Base-by-base conservation (phyloP, 2,113 vertebrate genomes). In the Sisor rabdophorus region DNA sequence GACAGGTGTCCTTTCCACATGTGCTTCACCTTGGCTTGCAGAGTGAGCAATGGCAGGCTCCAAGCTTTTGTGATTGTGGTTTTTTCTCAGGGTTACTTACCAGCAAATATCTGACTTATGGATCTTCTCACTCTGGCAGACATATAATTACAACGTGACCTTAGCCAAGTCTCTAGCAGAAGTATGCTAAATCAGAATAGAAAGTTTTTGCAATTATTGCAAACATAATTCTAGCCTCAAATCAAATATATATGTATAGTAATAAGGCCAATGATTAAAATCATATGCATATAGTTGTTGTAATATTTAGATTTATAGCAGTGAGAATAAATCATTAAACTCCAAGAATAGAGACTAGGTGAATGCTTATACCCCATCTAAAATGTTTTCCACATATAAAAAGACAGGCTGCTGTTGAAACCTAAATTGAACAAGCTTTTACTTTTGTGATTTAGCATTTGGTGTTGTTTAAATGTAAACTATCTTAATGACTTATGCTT, bases 41-140 rank as follows among this genome's bases (percentile, higher is more conserved):
- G 71, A 76, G 77, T 82, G 80, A 79, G 22, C 26, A 73, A 81
- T 81, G 48, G 76, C 55, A 26, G 76, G 67, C 76, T 71, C 68
- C 16, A 11, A 53, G 56, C 68, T 24, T 58, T 63, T 72, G 68
- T 73, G 68, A 64, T 64, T 63, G 68, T 55, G 58, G 12, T 65
- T 63, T 56, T 36, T 71, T 54, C 26, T 15, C 40, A 77, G 75
- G 54, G 65, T 64, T 65, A 73, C 60, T 82, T 82, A 73, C 73
- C 72, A 79, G 59, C 77, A 81, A 54, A 78, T 64, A 69, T 48
- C 72, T 76, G 67, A 79, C 67, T 69, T 72, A 82, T 72, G 60
- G 77, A 11, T 63, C 53, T 78, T 67, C 44, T 79, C 68, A 71
- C 67, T 30, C 59, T 53, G 48, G n/a, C 19, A 79, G 78, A 71